Evolutionary conservation across 2,888 invertebrate species (phyloP).

Genomic region (Drosophila helvetica): DNA sequence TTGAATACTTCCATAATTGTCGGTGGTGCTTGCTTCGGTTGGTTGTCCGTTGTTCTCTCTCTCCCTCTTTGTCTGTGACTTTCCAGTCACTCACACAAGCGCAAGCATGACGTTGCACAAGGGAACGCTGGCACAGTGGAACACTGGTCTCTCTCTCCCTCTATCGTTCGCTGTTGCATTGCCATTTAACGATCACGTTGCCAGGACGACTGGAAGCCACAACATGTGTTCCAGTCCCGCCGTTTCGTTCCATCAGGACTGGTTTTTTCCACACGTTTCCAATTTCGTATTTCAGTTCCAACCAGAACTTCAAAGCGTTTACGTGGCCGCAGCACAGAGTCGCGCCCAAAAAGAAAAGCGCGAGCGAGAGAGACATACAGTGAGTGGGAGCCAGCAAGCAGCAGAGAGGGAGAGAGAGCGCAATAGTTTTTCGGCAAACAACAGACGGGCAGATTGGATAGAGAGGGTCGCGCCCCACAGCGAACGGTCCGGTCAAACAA

Average conservation of each 20-base stretch:
- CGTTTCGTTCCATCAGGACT: slow-evolving; percentile 41
- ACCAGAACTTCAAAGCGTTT: slow-evolving; percentile 84
- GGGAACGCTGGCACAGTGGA: slow-evolving; percentile 52
- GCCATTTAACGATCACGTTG: slow-evolving; percentile 64
- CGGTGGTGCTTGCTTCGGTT: slow-evolving; percentile 45
- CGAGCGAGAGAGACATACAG: slow-evolving; percentile 15
- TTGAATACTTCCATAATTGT: slow-evolving; percentile 26
- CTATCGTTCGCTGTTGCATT: slow-evolving; percentile 22
- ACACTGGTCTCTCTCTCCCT: slow-evolving; percentile 33
- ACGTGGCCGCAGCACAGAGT: slow-evolving; percentile 69
- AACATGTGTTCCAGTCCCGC: slow-evolving; percentile 58
- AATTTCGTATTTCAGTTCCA: slow-evolving; percentile 84
- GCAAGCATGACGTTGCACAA: slow-evolving; percentile 10
- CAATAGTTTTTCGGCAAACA: slow-evolving; percentile 24
- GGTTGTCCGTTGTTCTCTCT: slow-evolving; percentile 39
- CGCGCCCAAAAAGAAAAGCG: slow-evolving; percentile 9
- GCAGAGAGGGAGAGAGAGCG: slow-evolving; percentile 19
- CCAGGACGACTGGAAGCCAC: slow-evolving; percentile 65
- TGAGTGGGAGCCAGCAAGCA: slow-evolving; percentile 10
- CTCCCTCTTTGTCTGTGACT: neutral
- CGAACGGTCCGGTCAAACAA: neutral
- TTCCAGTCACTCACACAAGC: slow-evolving; percentile 56
- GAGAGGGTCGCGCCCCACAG: slow-evolving; percentile 3
- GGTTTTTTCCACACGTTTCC: slow-evolving; percentile 77
- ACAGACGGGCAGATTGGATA: slow-evolving; percentile 12